Evolutionary conservation across 23 tunicate species (phyloP).

Genomic region (Styela clava): DNA sequence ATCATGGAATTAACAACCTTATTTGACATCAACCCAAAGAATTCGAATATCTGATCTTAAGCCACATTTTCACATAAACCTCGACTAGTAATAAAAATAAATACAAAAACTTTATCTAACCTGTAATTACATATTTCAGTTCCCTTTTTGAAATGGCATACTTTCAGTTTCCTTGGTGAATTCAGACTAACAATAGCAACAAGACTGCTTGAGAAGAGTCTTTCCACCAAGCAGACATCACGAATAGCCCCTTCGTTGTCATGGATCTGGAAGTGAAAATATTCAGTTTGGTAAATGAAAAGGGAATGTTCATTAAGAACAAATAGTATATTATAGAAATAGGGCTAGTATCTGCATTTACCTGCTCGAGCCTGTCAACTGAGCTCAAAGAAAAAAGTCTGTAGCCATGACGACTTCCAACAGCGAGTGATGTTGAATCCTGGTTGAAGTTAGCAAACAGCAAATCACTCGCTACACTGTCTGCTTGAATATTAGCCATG

Average conservation of each 20-base stretch:
- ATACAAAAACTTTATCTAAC: too few relatives aligned
- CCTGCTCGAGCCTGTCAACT: slow-evolving; percentile 49
- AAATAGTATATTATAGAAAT: neutral
- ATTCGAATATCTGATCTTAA: too few relatives aligned
- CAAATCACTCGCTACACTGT: slow-evolving; percentile 36
- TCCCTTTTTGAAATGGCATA: slow-evolving; percentile 62
- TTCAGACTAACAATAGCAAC: slow-evolving; percentile 64
- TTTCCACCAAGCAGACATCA: slow-evolving; percentile 70
- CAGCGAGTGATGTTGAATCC: slow-evolving; percentile 59
- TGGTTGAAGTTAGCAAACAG: slow-evolving; percentile 53
- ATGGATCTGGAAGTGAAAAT: slow-evolving; percentile 32
- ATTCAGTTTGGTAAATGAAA: neutral
- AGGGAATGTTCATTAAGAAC: neutral
- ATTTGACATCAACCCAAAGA: too few relatives aligned
- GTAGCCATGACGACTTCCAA: slow-evolving; percentile 53
- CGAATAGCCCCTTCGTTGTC: slow-evolving; percentile 29
- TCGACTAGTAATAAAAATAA: too few relatives aligned
- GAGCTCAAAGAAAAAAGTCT: slow-evolving; percentile 33
- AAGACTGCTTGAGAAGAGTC: slow-evolving; percentile 60
- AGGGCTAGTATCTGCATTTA: slow-evolving; percentile 9
- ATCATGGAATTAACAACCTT: neutral
- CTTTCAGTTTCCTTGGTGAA: slow-evolving; percentile 57
- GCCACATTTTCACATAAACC: too few relatives aligned
- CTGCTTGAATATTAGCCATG: slow-evolving; percentile 36
- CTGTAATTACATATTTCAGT: slow-evolving; percentile 60